Conservation (phyloP, 1,140 invertebrate species). For the Saccostrea cuccullata region DNA sequence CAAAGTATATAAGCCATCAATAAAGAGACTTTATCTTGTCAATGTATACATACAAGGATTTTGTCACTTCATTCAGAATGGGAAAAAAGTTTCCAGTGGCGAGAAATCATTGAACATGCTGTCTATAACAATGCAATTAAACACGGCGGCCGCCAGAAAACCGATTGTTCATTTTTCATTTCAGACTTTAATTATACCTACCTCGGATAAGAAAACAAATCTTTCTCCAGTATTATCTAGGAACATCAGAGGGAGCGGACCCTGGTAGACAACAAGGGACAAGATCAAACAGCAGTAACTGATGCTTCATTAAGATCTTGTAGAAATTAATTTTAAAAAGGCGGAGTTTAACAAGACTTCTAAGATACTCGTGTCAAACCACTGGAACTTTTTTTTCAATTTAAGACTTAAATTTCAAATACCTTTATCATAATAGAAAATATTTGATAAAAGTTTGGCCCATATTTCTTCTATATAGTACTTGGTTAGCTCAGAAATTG, state of each 20-base stretch:
- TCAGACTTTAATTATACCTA: slow-evolving; percentile 17
- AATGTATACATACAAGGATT: no score
- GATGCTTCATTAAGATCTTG: not conserved
- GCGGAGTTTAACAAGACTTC: not conserved
- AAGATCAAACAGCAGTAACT: not conserved
- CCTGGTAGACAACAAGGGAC: not conserved
- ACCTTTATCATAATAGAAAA: no score
- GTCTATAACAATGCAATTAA: not conserved
- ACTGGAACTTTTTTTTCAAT: not conserved
- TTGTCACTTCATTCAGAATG: no score
- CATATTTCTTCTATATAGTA: no score
- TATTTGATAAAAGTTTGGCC: no score
- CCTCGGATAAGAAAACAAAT: not conserved
- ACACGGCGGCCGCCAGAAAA: not conserved
- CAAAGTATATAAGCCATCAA: no score
- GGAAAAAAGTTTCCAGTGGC: not conserved
- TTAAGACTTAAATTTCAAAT: no score
- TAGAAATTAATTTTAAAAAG: not conserved
- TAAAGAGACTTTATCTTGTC: no score
- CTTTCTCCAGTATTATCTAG: not conserved
- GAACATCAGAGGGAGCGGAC: not conserved
- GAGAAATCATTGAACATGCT: not conserved
- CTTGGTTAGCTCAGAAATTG: no score
- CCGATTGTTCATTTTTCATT: not conserved
- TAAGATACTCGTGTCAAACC: not conserved